phyloP scores from a whole-genome alignment of 2,113 vertebrate species.

The Gambusia holbrooki region DNA sequence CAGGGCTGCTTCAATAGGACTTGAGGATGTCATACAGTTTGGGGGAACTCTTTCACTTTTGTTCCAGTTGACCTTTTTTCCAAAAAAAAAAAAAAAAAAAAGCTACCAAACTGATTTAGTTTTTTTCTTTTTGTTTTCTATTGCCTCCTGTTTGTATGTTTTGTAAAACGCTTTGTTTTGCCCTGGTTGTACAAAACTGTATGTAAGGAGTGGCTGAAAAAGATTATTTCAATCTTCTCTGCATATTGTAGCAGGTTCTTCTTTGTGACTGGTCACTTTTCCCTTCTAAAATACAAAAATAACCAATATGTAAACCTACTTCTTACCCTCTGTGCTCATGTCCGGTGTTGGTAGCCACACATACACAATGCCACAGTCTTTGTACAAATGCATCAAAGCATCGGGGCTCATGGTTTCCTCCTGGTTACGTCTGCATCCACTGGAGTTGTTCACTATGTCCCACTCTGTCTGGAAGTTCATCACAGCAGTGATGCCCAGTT shows the following conservation, averaged over 20 bases:
- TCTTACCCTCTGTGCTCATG: conserved; percentile 96
- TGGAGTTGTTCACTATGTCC: conserved; percentile 92
- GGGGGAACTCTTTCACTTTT: no score
- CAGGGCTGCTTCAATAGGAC: no score
- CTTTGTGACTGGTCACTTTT: background rate
- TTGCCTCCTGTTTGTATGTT: no score
- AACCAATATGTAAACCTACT: background rate
- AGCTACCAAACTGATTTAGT: background rate
- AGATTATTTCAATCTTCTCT: background rate
- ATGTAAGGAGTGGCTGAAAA: no score
- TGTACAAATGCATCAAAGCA: conserved; percentile 89
- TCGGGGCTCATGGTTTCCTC: conserved; percentile 87
- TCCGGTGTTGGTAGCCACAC: conserved; percentile 96
- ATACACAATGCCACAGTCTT: conserved; percentile 88
- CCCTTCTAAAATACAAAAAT: background rate
- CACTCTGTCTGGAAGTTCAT: conserved; percentile 97
- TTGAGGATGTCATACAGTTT: no score
- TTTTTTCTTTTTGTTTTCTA: no score
- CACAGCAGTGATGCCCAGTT: conserved; percentile 90
- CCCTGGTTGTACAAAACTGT: no score
- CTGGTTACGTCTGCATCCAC: conserved; percentile 85
- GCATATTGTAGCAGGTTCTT: background rate
- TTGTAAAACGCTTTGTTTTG: no score
- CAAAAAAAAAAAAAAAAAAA: no score
- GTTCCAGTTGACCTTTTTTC: no score